Percentiles rank a stretch among this genome's conserved stretches.
Conservation (phyloP, 1,140 invertebrate genomes). For the Ganaspis sp. region DNA sequence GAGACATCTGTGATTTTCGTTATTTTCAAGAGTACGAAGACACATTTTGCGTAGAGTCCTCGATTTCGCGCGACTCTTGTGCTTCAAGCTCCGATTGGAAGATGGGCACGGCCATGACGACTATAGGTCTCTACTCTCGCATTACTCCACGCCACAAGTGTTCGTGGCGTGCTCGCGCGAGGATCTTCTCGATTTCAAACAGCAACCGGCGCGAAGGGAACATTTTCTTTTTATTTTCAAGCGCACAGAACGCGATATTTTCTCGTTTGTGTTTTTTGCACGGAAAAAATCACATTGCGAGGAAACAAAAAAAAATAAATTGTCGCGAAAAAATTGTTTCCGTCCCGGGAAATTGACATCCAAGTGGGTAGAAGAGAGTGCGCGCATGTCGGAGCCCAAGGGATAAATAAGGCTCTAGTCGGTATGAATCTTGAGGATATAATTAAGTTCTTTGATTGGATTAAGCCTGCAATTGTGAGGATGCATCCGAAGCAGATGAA, state of each 20-base stretch:
- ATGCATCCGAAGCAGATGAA: conserved; percentile 4
- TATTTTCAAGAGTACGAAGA: not conserved
- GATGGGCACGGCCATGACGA: conserved; percentile 46
- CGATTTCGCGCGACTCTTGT: conserved; percentile 21
- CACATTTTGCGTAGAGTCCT: not conserved
- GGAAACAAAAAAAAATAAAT: not conserved
- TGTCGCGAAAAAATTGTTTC: conserved; percentile 24
- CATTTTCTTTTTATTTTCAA: not conserved
- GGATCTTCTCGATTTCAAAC: conserved; percentile 50
- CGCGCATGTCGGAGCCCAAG: conserved; percentile 21
- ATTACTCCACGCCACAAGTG: conserved; percentile 64
- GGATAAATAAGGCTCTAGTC: conserved; percentile 28
- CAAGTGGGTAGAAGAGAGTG: conserved; percentile 17
- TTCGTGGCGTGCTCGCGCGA: conserved; percentile 66
- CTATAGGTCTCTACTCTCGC: conserved; percentile 49
- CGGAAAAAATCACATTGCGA: not conserved
- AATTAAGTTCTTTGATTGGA: conserved; percentile 24
- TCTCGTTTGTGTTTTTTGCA: not conserved
- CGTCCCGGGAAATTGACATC: conserved; percentile 16
- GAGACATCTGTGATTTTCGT: not conserved
- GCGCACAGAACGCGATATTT: not conserved
- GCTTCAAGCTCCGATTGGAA: conserved; percentile 1
- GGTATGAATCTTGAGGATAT: conserved; percentile 23
- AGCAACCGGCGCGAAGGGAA: conserved; percentile 45
- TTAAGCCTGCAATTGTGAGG: conserved; percentile 21